These are phyloP conservation scores for Brevipalpus yothersi DNA, from an alignment of 1,140 invertebrate species.

Conservation along the genomic window DNA sequence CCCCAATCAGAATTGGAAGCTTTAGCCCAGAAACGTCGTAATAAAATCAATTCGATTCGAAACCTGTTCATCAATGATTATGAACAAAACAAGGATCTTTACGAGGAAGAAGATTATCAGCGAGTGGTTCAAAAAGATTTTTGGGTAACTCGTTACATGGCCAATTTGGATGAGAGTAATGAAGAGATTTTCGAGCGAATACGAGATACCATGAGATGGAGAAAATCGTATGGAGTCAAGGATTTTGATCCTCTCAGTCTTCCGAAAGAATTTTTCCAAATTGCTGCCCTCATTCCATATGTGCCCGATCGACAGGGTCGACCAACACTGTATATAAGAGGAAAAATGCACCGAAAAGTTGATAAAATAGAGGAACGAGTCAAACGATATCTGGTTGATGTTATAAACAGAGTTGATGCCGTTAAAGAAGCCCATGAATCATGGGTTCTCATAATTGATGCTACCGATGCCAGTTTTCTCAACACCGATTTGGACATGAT, in stretches of 20 bases:
- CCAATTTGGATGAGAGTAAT: neutral
- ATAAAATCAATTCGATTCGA: neutral
- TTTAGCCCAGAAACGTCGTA: neutral
- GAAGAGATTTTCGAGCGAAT: neutral
- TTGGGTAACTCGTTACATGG: neutral
- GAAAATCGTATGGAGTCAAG: slow-evolving; percentile 1
- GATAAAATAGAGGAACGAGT: neutral
- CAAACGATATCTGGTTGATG: neutral
- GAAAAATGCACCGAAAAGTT: slow-evolving; percentile 5
- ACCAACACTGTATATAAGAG: slow-evolving; percentile 1
- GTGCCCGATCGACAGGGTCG: neutral
- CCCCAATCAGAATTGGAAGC: neutral
- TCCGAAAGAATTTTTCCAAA: slow-evolving; percentile 1
- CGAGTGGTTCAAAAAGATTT: neutral
- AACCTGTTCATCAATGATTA: neutral
- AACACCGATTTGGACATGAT: slow-evolving; percentile 9
- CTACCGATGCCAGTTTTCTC: neutral
- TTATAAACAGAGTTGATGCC: neutral
- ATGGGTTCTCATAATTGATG: slow-evolving; percentile 2
- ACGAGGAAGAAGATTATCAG: neutral
- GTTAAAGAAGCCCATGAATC: neutral
- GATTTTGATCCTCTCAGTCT: neutral
- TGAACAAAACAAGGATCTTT: neutral
- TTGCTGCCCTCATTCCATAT: slow-evolving; percentile 3
- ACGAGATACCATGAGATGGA: neutral